phyloP scores from a whole-genome alignment of 2,113 vertebrate species.

The Hemiprocne comata region DNA sequence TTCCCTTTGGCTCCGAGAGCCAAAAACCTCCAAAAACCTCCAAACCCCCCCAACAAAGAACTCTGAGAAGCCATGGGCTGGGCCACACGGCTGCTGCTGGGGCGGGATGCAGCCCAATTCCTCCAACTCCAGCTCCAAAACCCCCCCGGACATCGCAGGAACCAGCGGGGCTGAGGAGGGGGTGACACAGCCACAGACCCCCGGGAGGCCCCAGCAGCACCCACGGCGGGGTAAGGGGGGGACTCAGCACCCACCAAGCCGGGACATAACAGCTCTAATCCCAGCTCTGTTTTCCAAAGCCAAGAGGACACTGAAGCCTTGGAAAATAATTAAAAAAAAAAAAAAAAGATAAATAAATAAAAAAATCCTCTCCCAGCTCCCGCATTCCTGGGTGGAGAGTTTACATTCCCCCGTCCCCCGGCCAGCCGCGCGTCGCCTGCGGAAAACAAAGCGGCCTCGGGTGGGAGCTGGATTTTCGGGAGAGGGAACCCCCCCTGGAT shows the following conservation, averaged over 20 bases:
- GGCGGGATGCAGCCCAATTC: neutral
- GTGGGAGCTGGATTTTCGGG: neutral
- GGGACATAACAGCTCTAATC: neutral
- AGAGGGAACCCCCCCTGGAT: neutral
- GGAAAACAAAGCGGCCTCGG: neutral
- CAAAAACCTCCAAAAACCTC: neutral
- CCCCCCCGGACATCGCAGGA: neutral
- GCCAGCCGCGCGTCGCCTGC: neutral
- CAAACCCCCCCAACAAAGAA: fast-evolving
- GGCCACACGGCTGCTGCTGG: neutral
- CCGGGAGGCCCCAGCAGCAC: too few species aligned
- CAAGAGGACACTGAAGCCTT: neutral
- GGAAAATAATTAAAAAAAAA: neutral
- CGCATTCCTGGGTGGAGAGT: slow-evolving; percentile 61
- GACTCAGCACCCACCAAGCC: neutral
- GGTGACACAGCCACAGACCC: neutral
- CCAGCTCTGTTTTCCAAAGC: neutral
- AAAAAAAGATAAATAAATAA: too few species aligned
- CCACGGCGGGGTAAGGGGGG: neutral
- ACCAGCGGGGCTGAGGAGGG: fast-evolving
- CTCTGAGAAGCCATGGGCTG: neutral
- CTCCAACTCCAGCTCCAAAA: neutral
- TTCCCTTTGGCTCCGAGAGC: neutral
- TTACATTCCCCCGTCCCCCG: slow-evolving; percentile 29
- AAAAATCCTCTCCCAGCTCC: neutral